phyloP scores from a whole-genome alignment of 2,888 invertebrate genomes.

The Smittia aterrima region DNA sequence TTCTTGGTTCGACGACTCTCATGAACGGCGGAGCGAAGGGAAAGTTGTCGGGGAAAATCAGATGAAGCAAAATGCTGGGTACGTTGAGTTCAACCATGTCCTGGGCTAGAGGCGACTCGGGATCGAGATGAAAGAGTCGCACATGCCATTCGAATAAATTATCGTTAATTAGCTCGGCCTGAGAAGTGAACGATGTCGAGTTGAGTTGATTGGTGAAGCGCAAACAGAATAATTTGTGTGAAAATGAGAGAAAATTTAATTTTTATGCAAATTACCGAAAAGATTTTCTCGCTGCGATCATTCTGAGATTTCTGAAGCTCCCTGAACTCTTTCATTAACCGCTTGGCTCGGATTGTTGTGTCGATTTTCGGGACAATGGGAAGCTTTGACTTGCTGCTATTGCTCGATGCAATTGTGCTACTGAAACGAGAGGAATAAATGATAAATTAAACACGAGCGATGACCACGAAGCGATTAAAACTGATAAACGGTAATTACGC shows the following conservation, averaged over 20 bases:
- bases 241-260: neutral
- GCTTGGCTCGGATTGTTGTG: conserved; percentile 67
- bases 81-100: conserved; percentile 78
- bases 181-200: conserved; percentile 40
- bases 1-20: conserved; percentile 68
- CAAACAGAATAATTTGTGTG: neutral
- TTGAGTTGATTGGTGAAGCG: neutral
- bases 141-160: conserved; percentile 88
- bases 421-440: conserved; percentile 42
- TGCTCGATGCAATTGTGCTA: conserved; percentile 53
- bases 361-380: conserved; percentile 57
- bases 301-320: conserved; percentile 74
- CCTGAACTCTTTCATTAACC: conserved; percentile 82
- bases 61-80: conserved; percentile 71
- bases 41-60: conserved; percentile 83
- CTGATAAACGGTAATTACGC: too few relatives aligned
- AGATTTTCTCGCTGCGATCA: conserved; percentile 68
- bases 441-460: neutral
- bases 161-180: conserved; percentile 80
- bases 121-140: conserved; percentile 75
- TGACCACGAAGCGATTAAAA: too few relatives aligned
- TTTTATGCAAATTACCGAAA: conserved; percentile 58
- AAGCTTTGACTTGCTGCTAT: conserved; percentile 46
- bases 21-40: conserved; percentile 87
- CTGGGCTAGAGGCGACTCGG: conserved; percentile 77